Evolutionary conservation across 2,797 vertebrate genomes (phyloP), one percentile per base, ranked within the genome.

Genomic region (Smutsia gigantea): DNA sequence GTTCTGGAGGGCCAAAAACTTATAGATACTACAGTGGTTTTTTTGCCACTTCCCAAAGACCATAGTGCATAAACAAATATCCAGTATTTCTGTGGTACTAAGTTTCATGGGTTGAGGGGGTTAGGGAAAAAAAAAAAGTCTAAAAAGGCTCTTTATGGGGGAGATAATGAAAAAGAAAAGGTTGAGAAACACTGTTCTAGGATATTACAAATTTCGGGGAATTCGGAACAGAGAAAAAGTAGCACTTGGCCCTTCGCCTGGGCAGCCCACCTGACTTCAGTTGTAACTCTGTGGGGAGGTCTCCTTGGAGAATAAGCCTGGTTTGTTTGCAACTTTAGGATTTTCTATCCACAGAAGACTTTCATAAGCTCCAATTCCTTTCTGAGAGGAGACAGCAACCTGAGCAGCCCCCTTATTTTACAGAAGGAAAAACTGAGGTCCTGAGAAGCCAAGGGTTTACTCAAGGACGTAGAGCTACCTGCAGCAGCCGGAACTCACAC

Each of bases 181-280:
- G 34, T 37, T 93, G n/a, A 82, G 59, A 83, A 87, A 92, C 37
- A 59, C 12, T 72, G 25, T 23, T 96, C 15, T 84, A 74, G 49
- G 51, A 51, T 61, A 55, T 71, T 75, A 89, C 68, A 37, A 82
- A 71, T 72, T 77, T 89, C 96, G 93, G 55, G 93, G 19, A 93
- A 34, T 25, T 34, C 88, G 61, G 78, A 87, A 78, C 31, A 13
- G 34, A 94, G 37, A 59, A 29, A 14, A 69, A 59, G 42, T n/a
- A 17, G 9, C 39, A 11, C 31, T 42, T 71, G 21, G 82, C 94
- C 51, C 37, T 86, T 59, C 66, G 51, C 53, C 87, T 93, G 18
- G 92, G 27, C 29, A 57, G 71, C 57, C 61, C 63, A 87, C 61
- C n/a, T 21, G 53, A 34, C 17, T 15, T 81, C 17, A 77, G 75